These are phyloP conservation scores for Probaryconus sp. DNA, from an alignment of 1,140 invertebrate genomes.

Conservation along the genomic window DNA sequence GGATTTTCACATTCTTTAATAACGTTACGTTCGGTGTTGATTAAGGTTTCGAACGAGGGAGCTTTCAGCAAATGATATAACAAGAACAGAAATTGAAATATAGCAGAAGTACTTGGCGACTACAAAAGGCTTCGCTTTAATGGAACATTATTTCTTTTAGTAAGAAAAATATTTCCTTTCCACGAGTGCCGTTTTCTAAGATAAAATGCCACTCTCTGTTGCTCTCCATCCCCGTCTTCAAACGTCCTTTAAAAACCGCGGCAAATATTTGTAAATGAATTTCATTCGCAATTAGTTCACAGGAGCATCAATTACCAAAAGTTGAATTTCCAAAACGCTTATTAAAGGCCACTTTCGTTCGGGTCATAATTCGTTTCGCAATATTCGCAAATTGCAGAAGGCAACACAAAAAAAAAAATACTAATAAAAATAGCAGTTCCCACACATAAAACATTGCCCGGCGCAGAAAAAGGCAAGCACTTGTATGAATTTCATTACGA, in stretches of 20 bases:
- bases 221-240: background rate
- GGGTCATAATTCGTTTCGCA: too few species aligned
- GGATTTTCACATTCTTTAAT: too few species aligned
- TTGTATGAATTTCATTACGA: conserved; percentile 46
- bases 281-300: too few species aligned
- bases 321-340: too few species aligned
- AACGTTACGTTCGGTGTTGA: too few species aligned
- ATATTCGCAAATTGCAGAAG: too few species aligned
- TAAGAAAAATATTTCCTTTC: conserved; percentile 49
- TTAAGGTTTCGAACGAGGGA: too few species aligned
- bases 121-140: conserved; percentile 38
- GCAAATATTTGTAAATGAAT: conserved; percentile 42
- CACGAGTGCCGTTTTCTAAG: conserved; percentile 37
- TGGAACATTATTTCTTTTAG: conserved; percentile 52
- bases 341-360: too few species aligned
- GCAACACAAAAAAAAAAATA: too few species aligned
- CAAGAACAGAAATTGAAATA: conserved; percentile 35
- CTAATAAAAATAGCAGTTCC: conserved; percentile 12
- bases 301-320: too few species aligned
- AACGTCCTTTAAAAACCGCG: too few species aligned
- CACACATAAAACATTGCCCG: background rate
- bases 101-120: conserved; percentile 10
- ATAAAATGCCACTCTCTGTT: conserved; percentile 39
- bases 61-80: conserved; percentile 5
- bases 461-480: conserved; percentile 9